Percentiles rank a stretch among this genome's conserved stretches.
Evolutionary conservation across 2,888 invertebrate genomes (phyloP).

Genomic region (Hypsopygia costalis): DNA sequence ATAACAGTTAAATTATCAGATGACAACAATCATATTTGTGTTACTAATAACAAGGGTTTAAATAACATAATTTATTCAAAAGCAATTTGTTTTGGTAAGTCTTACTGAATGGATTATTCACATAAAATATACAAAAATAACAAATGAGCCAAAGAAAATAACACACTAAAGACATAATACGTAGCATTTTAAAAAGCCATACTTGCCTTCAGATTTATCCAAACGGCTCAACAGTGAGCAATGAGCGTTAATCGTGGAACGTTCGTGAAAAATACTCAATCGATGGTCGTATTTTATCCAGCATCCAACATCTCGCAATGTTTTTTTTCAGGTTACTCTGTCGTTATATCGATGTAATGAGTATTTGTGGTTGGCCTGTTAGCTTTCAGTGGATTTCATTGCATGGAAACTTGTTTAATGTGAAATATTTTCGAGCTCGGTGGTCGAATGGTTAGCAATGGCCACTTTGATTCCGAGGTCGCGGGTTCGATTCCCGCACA

Average conservation of each 20-base stretch:
- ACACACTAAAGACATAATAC: not conserved
- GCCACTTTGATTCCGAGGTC: too few relatives aligned
- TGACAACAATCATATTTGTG: too few relatives aligned
- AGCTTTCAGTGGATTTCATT: not conserved
- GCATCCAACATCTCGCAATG: not conserved
- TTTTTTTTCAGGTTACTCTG: conserved; percentile 1
- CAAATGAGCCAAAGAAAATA: too few relatives aligned
- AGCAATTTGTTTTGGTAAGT: too few relatives aligned
- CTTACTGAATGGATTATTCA: too few relatives aligned
- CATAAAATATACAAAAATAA: too few relatives aligned
- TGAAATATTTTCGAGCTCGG: too few relatives aligned
- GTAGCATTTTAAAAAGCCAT: not conserved
- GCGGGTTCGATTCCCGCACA: too few relatives aligned
- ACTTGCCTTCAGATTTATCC: not conserved
- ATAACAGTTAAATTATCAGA: too few relatives aligned
- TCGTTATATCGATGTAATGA: conserved; percentile 5
- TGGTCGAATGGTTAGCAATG: too few relatives aligned
- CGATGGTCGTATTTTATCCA: not conserved
- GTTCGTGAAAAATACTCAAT: not conserved
- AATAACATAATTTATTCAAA: too few relatives aligned
- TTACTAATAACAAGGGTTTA: too few relatives aligned
- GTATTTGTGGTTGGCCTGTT: not conserved
- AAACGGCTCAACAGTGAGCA: not conserved
- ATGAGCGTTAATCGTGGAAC: conserved; percentile 2
- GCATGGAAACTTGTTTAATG: not conserved